These are phyloP conservation scores for Menidia menidia DNA, from an alignment of 2,797 vertebrate species.

Conservation along the genomic window DNA sequence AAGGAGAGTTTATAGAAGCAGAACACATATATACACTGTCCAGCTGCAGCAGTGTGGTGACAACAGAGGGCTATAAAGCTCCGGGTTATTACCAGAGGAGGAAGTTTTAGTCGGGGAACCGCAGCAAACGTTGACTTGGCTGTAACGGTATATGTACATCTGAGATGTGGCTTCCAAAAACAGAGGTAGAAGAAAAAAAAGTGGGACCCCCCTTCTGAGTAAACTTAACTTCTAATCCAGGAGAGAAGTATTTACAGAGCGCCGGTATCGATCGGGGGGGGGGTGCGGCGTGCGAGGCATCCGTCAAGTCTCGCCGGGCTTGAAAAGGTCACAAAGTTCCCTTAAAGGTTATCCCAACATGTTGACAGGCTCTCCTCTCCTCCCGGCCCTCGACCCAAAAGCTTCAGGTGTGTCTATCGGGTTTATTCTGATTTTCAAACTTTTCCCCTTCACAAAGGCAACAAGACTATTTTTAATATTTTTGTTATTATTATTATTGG, in stretches of 20 bases:
- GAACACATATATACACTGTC: not conserved
- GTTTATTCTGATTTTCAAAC: slow-evolving; percentile 47
- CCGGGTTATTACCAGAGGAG: not conserved
- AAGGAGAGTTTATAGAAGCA: not conserved
- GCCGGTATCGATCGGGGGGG: slow-evolving; percentile 40
- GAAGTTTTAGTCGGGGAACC: not conserved
- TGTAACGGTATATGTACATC: not conserved
- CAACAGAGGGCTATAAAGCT: not conserved
- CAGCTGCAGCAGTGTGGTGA: not conserved
- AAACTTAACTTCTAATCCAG: slow-evolving; percentile 42
- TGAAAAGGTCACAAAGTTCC: slow-evolving; percentile 51
- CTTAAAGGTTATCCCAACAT: slow-evolving; percentile 57
- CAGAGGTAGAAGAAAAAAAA: slow-evolving; percentile 3
- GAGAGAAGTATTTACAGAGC: slow-evolving; percentile 51
- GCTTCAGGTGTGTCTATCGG: slow-evolving; percentile 45
- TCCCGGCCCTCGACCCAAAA: slow-evolving; percentile 18
- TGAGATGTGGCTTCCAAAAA: slow-evolving; percentile 8
- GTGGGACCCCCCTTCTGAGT: slow-evolving; percentile 7
- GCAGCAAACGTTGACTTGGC: not conserved
- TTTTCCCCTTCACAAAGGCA: slow-evolving; percentile 42
- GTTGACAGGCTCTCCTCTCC: slow-evolving; percentile 25
- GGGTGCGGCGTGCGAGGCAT: slow-evolving; percentile 12
- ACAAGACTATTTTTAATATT: slow-evolving; percentile 19
- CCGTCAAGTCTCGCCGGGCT: slow-evolving; percentile 28
- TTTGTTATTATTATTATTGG: slow-evolving; percentile 21